Conservation (phyloP, 2,888 invertebrate species). For the Anaspis maculata region DNA sequence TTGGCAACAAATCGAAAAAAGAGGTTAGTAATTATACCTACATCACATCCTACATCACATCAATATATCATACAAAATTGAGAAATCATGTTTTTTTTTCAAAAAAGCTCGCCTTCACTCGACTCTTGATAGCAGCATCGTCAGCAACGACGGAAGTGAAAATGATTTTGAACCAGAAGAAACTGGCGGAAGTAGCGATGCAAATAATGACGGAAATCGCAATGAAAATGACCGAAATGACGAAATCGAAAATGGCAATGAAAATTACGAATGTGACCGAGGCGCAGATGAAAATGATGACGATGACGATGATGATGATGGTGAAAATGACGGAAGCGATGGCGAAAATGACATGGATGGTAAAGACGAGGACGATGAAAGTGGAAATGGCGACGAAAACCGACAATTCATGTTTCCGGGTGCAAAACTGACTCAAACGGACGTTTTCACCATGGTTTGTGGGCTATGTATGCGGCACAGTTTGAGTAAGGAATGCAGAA, state of each 20-base stretch:
- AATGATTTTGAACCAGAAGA: not conserved
- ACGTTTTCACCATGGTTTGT: not conserved
- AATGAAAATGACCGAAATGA: constrained; percentile 1
- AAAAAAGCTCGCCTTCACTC: not conserved
- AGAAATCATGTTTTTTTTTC: no score
- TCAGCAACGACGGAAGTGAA: not conserved
- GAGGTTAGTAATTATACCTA: no score
- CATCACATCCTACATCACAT: no score
- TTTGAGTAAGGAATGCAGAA: not conserved
- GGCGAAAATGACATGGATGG: constrained; percentile 6
- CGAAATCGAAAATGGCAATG: no score
- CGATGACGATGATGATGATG: no score
- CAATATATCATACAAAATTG: not conserved
- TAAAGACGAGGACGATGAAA: not conserved
- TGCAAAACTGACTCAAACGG: not conserved
- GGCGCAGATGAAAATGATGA: no score
- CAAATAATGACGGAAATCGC: not conserved
- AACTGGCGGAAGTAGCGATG: not conserved
- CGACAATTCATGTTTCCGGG: not conserved
- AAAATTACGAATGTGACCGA: constrained; percentile 9
- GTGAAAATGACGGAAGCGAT: constrained; percentile 8
- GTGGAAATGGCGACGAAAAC: constrained; percentile 1
- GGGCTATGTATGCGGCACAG: not conserved
- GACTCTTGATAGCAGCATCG: not conserved
- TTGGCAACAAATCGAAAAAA: no score